Evolutionary conservation across 1,140 invertebrate species (phyloP).

Genomic region (Hylaeus anthracinus): DNA sequence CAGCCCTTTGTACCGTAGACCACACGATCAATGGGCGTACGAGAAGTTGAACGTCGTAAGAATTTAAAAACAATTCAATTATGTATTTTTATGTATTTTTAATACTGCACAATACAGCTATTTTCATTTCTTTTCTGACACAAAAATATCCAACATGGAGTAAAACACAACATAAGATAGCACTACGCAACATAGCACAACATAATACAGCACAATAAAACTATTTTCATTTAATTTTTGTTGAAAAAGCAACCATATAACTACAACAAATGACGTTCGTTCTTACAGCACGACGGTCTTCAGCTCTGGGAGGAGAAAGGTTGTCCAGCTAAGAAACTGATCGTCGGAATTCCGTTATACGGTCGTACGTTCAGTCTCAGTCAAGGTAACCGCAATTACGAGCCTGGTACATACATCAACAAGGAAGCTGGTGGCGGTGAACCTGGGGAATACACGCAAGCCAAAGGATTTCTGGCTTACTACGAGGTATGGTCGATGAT

Average conservation of each 20-base stretch:
- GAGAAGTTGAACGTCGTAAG: conserved; percentile 93
- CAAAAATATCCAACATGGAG: too few relatives aligned
- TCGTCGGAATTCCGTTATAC: conserved; percentile 94
- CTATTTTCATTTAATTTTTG: too few relatives aligned
- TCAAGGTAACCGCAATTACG: conserved; percentile 90
- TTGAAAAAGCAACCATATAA: too few relatives aligned
- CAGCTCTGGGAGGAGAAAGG: conserved; percentile 93
- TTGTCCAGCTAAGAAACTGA: conserved; percentile 91
- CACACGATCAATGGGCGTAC: conserved; percentile 93
- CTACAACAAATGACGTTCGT: too few relatives aligned
- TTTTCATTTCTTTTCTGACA: too few relatives aligned
- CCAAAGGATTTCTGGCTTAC: conserved; percentile 92
- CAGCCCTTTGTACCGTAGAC: conserved; percentile 90
- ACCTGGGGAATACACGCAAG: conserved; percentile 91
- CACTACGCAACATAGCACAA: too few relatives aligned
- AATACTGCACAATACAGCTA: too few relatives aligned
- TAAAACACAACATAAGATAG: too few relatives aligned
- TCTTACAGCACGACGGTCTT: conserved; percentile 89
- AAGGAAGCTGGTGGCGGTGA: conserved; percentile 93
- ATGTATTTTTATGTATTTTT: too few relatives aligned
- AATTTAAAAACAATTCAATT: conserved; percentile 36
- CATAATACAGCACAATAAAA: too few relatives aligned
- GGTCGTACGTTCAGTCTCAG: conserved; percentile 91
- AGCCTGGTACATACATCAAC: conserved; percentile 91
- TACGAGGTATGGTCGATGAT: conserved; percentile 86